Percentiles rank a stretch among this genome's conserved stretches.
Evolutionary conservation across 2,888 invertebrate genomes (phyloP).

Genomic region (Zootermopsis nevadensis): DNA sequence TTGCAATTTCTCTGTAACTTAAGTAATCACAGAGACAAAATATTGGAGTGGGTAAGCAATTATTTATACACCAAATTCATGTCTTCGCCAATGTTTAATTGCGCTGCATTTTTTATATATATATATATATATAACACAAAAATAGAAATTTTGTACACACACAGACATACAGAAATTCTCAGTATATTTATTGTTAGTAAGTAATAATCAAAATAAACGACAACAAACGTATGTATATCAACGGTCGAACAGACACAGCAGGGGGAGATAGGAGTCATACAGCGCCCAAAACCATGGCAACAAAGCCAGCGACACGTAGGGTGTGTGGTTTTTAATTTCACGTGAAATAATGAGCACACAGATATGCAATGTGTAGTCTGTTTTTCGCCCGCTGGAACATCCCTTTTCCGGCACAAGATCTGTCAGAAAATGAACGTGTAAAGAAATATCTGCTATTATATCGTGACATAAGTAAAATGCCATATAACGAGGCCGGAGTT

Average conservation of each 20-base stretch:
- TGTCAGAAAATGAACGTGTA: not conserved
- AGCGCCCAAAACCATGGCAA: not conserved
- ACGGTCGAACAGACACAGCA: not conserved
- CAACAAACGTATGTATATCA: not conserved
- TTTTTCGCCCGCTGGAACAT: not conserved
- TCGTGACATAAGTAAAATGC: no score
- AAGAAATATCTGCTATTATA: no score
- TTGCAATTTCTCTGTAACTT: no score
- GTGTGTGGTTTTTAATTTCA: not conserved
- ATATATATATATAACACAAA: not conserved
- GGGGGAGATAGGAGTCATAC: not conserved
- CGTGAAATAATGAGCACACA: not conserved
- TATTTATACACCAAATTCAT: not conserved
- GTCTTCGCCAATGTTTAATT: not conserved
- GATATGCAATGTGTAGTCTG: not conserved
- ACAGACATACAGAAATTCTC: not conserved
- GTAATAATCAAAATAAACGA: constrained; percentile 8
- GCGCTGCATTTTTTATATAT: not conserved
- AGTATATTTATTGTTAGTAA: not conserved
- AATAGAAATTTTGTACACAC: not conserved
- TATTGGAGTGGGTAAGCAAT: no score
- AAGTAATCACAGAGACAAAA: no score
- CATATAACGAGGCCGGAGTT: no score
- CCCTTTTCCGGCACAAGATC: not conserved
- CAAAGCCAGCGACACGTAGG: not conserved